These are phyloP conservation scores for Lagodon rhomboides DNA, from an alignment of 2,797 vertebrate genomes.

Conservation along the genomic window DNA sequence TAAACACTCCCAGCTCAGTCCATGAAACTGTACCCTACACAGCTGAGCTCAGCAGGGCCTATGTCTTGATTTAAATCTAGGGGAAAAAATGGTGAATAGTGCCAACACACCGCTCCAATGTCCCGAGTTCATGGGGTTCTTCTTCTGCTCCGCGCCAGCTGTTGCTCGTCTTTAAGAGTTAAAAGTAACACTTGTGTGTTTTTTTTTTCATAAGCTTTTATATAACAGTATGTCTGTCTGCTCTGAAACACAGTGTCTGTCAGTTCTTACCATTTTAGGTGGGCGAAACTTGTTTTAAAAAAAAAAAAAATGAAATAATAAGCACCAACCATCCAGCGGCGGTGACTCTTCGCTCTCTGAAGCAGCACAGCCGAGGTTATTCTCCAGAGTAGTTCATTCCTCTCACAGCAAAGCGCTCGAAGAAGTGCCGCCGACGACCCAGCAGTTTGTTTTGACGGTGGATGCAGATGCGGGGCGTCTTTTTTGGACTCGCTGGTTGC, in stretches of 20 bases:
- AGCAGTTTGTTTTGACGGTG: neutral
- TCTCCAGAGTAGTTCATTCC: constrained; percentile 47
- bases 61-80: constrained; percentile 6
- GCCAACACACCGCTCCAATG: neutral
- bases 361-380: constrained; percentile 27
- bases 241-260: neutral
- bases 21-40: neutral
- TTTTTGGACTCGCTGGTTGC: constrained; percentile 30
- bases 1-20: constrained; percentile 1
- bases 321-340: constrained; percentile 67
- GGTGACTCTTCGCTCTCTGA: constrained; percentile 38
- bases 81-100: neutral
- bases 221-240: neutral
- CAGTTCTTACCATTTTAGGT: constrained; percentile 77
- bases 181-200: constrained; percentile 6
- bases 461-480: neutral
- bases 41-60: constrained; percentile 1
- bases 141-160: constrained; percentile 47
- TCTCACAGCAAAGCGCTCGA: neutral
- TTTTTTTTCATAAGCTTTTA: neutral
- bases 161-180: constrained; percentile 50
- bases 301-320: constrained; percentile 34
- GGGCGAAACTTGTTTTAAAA: constrained; percentile 49
- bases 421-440: neutral
- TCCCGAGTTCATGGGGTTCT: constrained; percentile 16